Evolutionary conservation across 2,888 invertebrate species (phyloP), one percentile per base, ranked within the genome.

Genomic region (Polyommatus iphigenia): DNA sequence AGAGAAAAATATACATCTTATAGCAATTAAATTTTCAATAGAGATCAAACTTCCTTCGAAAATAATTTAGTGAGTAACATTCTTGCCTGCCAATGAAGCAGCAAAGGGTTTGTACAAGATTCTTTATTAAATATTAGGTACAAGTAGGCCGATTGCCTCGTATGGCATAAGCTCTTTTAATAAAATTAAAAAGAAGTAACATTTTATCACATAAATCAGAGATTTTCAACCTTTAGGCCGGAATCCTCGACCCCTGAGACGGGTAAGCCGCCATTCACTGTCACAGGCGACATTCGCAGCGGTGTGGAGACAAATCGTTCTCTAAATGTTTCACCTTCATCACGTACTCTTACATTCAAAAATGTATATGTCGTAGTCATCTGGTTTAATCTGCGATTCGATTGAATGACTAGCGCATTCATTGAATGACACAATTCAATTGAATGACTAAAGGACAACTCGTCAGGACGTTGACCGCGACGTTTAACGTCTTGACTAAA

Each of bases 251-350:
- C 67, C 29, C 67, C 32, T 29, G 67, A 67, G 67, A 67, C 67
- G 7, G 67, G 67, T 67, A 29, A 32, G 67, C 67, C 67, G 67
- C 67, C 24, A 32, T 13, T 67, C 67, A 67, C 67, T 67, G 67
- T 67, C 67, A 15, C 18, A 18, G 29, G 4, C 29, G 29, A 67
- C 67, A 67, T 2, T 18, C 29, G 29, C 29, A 24, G 67, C 67
- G 29, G 67, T 15, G 67, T 67, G 67, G 29, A 67, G 67, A 67
- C 67, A 67, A 67, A 67, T 67, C 29, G 67, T 7, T 67, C 67
- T 32, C 29, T 6, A 32, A 67, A 32, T 67, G 15, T 67, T 67
- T 67, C 15, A 67, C 67, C 67, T 67, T 6, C 29, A 6, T 67
- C 67, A 67, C 67, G 4, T 24, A 50, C 20, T 46, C 13, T 24